Conservation (phyloP, 1,140 invertebrate genomes). For the Drosophila tsacasi region DNA sequence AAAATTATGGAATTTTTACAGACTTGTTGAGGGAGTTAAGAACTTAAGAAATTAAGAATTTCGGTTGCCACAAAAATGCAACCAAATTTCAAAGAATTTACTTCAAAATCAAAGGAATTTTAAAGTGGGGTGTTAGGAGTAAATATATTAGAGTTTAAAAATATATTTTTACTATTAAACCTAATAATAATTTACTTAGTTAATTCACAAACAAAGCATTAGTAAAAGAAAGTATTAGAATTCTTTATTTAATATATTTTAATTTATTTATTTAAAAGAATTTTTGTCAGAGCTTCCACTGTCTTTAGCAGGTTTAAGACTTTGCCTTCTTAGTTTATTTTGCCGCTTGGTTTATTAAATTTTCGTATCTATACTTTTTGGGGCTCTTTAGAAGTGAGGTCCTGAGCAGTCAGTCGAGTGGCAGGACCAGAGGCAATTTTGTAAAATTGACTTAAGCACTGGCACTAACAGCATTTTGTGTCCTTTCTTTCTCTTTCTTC, state of each 20-base stretch:
- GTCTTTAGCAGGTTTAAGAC: conserved; percentile 15
- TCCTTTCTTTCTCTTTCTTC: conserved; percentile 32
- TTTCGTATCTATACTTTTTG: conserved; percentile 62
- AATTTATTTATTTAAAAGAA: too few species aligned
- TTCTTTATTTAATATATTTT: not conserved
- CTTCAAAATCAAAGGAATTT: not conserved
- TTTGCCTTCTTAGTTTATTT: conserved; percentile 61
- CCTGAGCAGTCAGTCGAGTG: conserved; percentile 7
- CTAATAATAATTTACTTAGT: not conserved
- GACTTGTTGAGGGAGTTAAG: not conserved
- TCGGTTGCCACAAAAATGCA: not conserved
- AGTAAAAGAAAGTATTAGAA: too few species aligned
- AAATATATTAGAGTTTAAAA: too few species aligned
- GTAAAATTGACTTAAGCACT: conserved; percentile 74
- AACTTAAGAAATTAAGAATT: conserved; percentile 4
- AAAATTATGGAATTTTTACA: not conserved
- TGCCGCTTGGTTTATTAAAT: conserved; percentile 77
- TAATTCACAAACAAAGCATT: too few species aligned
- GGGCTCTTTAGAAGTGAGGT: conserved; percentile 16
- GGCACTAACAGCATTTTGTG: conserved; percentile 56
- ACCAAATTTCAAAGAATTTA: not conserved
- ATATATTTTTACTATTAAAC: not conserved
- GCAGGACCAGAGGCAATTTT: conserved; percentile 67
- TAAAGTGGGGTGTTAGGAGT: rapidly evolving
- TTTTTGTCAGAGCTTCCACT: not conserved